A percentile compares a stretch with the other conserved stretches of the same genome.
Conservation (phyloP, 2,113 vertebrate genomes). For the Oxyruncus cristatus region DNA sequence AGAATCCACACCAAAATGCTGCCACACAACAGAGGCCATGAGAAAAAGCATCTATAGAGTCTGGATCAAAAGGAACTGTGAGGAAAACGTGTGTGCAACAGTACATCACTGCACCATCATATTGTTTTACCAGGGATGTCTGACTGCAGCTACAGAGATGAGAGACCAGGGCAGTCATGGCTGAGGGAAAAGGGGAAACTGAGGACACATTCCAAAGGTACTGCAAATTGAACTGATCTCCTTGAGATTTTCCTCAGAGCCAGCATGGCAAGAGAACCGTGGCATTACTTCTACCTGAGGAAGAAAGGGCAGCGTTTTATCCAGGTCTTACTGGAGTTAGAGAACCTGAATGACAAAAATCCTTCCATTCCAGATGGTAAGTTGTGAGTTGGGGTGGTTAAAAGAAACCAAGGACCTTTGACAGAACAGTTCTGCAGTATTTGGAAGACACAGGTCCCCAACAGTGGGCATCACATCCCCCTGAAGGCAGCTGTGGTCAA, state of each 20-base stretch:
- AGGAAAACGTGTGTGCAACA: neutral
- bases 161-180: neutral
- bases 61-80: neutral
- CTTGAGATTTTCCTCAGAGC: neutral
- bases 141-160: neutral
- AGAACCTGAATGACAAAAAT: neutral
- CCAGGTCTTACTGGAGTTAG: neutral
- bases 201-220: neutral
- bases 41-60: neutral
- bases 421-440: neutral
- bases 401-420: neutral
- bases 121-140: neutral
- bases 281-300: neutral
- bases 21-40: neutral
- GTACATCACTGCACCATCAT: neutral
- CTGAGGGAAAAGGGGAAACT: neutral
- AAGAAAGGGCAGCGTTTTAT: neutral
- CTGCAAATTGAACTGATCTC: neutral
- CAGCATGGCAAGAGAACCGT: neutral
- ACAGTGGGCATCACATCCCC: neutral
- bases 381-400: neutral
- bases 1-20: neutral
- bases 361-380: neutral
- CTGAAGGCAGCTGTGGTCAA: neutral
- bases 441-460: neutral